Base-by-base conservation (phyloP, 2,888 invertebrate species). In the Aelia acuminata region DNA sequence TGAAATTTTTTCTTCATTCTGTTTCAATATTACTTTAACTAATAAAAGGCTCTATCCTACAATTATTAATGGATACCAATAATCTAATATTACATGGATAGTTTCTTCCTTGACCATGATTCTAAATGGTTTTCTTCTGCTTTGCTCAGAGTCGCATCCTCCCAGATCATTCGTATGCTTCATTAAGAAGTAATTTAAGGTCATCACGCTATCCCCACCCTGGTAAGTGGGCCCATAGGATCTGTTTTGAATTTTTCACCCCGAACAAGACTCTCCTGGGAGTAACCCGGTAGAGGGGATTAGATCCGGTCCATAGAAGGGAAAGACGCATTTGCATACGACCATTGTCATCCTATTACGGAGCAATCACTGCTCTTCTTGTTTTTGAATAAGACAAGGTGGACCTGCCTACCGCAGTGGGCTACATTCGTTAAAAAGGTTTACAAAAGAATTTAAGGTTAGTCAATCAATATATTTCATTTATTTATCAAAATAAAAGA, bases 341-440 rank as follows among this genome's bases (percentile, higher is more conserved):
- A 39, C 80, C 43, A 80, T 80, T 80, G 80, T 43, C 2, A n/a
- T n/a, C 80, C 80, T 43, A 80, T 80, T 80, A 80, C 43, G 43
- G n/a, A 80, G 80, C 43, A 47, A 80, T 80, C 43, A 80, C 80
- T 47, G 43, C 13, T 0, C 43, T 47, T 43, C 43, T 80, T 80
- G 80, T 80, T 80, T 47, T 80, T n/a, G n/a, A 80, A 35, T 18
- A 31, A 15, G 31, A n/a, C n/a, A n/a, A n/a, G n/a, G n/a, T n/a
- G n/a, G 31, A 15, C 15, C 31, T 63, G 31, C 63, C 63, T 70
- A 70, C 63, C 63, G 35, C 63, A 18, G 2, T 70, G 35, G 31
- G 5, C 15, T n/a, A 15, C 35, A 70, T 70, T 70, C 31, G 31
- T n/a, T n/a, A n/a, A n/a, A n/a, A n/a, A n/a, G n/a, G n/a, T n/a